Evolutionary conservation across 64 coral and sea anemone species (phyloP), one percentile per base, ranked within the genome.

Genomic region (Actinia equina): DNA sequence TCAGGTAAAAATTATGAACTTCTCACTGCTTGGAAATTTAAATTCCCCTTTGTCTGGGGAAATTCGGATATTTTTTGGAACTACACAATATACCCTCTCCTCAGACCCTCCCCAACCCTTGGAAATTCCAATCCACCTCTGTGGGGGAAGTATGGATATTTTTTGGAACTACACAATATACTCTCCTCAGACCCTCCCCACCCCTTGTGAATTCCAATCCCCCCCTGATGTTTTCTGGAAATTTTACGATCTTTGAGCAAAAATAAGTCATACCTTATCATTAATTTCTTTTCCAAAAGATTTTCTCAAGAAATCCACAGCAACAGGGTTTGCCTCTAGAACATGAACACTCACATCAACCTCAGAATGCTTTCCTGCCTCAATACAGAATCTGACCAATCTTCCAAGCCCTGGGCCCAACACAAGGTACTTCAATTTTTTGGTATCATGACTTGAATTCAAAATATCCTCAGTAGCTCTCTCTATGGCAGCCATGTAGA

Each of bases 401-500:
- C 90, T 82, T 14, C 90, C 90, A 52, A 92, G 90, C 27, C 90
- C 90, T 62, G 90, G 90, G 12, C 90, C 85, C 42, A 92, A 43
- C 15, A 92, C 85, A 53, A 92, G 45, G 59, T 85, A 92, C 10
- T 92, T 92, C 22, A 87, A 52, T 5, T 43, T 61, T 13, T 43
- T 61, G 25, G 20, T 46, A 30, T 74, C 51, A 45, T 17, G 78
- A 17, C 13, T 42, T 63, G 22, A 19, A 7, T 61, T 25, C 20
- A 92, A 17, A 22, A 83, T 92, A 52, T 92, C 84, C 37, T 42
- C 25, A 19, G 86, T 25, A 80, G 90, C 90, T 44, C 86, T 85
- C 17, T 92, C 63, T 43, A 92, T 92, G 15, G 90, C 90, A 92
- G 90, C 59, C 90, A 92, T 92, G 59, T 92, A 92, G 19, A 92